Percentiles rank a stretch among this genome's conserved stretches.
Conservation (phyloP, 2,797 vertebrate species). For the Oryzias sinensis region DNA sequence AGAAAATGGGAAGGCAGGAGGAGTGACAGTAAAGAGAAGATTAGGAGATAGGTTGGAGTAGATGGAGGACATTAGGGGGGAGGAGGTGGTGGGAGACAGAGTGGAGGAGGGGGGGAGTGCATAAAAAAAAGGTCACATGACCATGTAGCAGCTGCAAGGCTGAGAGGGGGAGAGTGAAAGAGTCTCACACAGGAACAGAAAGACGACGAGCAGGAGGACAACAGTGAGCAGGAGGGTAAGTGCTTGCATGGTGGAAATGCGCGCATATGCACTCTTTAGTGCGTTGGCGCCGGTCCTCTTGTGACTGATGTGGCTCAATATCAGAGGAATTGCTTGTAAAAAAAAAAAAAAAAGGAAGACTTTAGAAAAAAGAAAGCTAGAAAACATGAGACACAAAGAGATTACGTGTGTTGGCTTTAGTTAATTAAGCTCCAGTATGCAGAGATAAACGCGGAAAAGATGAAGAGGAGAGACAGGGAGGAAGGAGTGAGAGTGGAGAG, state of each 20-base stretch:
- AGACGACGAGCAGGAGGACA: constrained; percentile 66
- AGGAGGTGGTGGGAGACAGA: constrained; percentile 24
- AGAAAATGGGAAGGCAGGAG: constrained; percentile 52
- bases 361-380: constrained; percentile 44
- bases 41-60: constrained; percentile 44
- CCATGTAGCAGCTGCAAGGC: constrained; percentile 75
- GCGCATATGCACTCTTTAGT: constrained; percentile 58
- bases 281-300: constrained; percentile 28
- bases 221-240: constrained; percentile 71
- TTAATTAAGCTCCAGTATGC: constrained; percentile 60
- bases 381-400: constrained; percentile 54
- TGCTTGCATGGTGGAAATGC: constrained; percentile 68
- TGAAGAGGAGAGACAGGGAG: constrained; percentile 22
- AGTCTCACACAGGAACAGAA: constrained; percentile 67
- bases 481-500: constrained; percentile 39
- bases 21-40: constrained; percentile 44
- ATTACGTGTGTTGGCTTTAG: constrained; percentile 65
- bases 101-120: constrained; percentile 34
- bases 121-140: constrained; percentile 70
- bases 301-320: constrained; percentile 35
- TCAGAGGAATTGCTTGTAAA: constrained; percentile 36
- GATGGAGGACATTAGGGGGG: constrained; percentile 36
- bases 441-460: constrained; percentile 52
- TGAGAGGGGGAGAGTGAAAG: constrained; percentile 69
- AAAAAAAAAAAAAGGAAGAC: constrained; percentile 25